Percentiles rank a stretch among this genome's conserved stretches.
Conservation (phyloP, 2,888 invertebrate species). For the Heliconius erato region DNA sequence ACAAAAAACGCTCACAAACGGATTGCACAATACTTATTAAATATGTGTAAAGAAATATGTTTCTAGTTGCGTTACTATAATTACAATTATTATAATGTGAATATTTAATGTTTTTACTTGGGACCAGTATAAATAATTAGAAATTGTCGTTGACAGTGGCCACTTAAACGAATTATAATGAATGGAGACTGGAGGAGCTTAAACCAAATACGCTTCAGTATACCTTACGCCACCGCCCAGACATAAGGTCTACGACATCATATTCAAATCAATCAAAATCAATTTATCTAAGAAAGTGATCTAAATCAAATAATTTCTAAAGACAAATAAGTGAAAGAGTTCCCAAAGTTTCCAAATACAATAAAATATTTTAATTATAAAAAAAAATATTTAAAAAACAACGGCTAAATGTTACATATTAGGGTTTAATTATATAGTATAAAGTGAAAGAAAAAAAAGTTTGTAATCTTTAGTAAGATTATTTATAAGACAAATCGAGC, state of each 20-base stretch:
- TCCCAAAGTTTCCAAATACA: neutral
- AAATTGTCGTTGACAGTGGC: slow-evolving; percentile 6
- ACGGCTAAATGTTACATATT: neutral
- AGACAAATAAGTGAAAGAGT: neutral
- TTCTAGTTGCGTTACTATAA: neutral
- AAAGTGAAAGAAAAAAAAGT: slow-evolving; percentile 1
- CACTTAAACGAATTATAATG: slow-evolving; percentile 23
- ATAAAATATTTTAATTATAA: neutral
- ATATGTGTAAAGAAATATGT: slow-evolving; percentile 19
- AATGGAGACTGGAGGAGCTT: slow-evolving; percentile 5
- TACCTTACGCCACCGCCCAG: slow-evolving; percentile 27
- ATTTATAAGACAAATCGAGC: slow-evolving; percentile 23
- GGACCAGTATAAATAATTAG: neutral
- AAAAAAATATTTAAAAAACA: neutral
- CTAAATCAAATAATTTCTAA: neutral
- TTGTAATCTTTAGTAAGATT: slow-evolving; percentile 14
- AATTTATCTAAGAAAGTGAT: neutral
- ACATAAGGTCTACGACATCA: slow-evolving; percentile 26
- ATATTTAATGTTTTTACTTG: slow-evolving; percentile 4
- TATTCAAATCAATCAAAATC: neutral
- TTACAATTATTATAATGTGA: neutral
- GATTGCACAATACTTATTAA: slow-evolving; percentile 21
- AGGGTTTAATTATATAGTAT: neutral
- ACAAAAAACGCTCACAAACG: neutral
- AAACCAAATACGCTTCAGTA: slow-evolving; percentile 32